Evolutionary conservation across 2,797 vertebrate genomes (phyloP).

Genomic region (Glossophaga mutica): DNA sequence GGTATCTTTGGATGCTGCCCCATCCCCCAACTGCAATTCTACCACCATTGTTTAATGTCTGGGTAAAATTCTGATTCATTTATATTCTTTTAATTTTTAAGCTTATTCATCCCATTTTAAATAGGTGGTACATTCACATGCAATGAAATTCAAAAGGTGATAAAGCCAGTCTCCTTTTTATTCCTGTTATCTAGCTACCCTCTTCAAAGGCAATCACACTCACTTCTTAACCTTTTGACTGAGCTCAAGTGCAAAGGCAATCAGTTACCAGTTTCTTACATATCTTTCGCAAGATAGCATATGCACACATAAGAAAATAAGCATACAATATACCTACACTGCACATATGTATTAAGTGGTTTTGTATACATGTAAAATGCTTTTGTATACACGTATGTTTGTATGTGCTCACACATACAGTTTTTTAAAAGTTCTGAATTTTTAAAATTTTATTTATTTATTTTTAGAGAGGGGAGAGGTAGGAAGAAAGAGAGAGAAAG

Average conservation of each 20-base stretch:
- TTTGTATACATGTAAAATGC: background rate
- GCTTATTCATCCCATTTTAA: background rate
- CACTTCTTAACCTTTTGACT: background rate
- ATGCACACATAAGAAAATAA: background rate
- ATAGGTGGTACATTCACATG: background rate
- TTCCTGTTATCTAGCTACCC: background rate
- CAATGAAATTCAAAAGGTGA: background rate
- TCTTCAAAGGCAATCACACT: background rate
- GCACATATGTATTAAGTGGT: background rate
- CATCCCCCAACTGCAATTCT: background rate
- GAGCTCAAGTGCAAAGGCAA: background rate
- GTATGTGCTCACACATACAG: background rate
- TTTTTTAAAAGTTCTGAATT: background rate
- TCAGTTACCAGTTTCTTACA: background rate
- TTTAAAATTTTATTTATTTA: background rate
- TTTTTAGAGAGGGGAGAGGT: background rate
- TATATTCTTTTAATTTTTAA: background rate
- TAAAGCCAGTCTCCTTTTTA: background rate
- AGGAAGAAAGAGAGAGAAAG: background rate
- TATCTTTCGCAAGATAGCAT: background rate
- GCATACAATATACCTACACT: background rate
- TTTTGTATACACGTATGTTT: background rate
- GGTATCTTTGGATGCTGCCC: background rate
- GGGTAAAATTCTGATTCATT: background rate
- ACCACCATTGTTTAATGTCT: background rate